phyloP scores from a whole-genome alignment of 2,113 vertebrate genomes.

The Anguilla rostrata region DNA sequence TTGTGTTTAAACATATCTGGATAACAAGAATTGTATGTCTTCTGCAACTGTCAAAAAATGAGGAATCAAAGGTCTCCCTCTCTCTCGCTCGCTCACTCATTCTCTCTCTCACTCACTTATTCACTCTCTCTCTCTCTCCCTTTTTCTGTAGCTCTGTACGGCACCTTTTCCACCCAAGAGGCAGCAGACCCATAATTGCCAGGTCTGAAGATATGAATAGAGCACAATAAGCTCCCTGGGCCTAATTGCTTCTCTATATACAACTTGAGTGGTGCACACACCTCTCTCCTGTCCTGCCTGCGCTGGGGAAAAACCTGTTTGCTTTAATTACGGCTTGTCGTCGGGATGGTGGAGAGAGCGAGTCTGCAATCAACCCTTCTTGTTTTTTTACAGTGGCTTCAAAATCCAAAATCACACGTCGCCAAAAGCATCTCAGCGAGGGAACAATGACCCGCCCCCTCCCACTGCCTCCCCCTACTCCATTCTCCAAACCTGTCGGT shows the following conservation, averaged over 20 bases:
- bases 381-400: not conserved
- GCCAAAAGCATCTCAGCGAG: constrained; percentile 4
- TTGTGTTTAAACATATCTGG: no score
- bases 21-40: no score
- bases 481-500: not conserved
- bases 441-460: no score
- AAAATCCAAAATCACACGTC: not conserved
- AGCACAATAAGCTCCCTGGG: not conserved
- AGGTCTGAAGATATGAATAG: not conserved
- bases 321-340: not conserved
- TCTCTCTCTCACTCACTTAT: no score
- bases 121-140: no score
- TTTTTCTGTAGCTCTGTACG: no score
- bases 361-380: not conserved
- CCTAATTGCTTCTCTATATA: not conserved
- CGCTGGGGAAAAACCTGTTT: not conserved
- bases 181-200: not conserved
- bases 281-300: not conserved
- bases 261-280: not conserved
- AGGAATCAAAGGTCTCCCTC: no score
- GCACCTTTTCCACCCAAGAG: not conserved
- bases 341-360: not conserved
- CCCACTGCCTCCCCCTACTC: no score
- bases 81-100: no score
- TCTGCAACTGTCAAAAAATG: no score